Conservation (phyloP, 1,140 invertebrate species). For the Galleria mellonella region DNA sequence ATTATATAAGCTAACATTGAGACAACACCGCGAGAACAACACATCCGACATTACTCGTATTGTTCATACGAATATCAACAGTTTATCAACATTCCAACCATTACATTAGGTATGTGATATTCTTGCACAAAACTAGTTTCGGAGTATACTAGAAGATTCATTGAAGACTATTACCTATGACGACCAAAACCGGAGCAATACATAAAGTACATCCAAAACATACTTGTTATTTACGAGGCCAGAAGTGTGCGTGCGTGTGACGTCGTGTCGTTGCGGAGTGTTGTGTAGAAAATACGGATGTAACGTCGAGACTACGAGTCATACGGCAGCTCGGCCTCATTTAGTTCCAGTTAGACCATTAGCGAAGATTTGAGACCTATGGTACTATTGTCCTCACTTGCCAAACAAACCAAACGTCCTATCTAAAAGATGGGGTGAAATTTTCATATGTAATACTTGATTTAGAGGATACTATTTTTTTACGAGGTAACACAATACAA, state of each 20-base stretch:
- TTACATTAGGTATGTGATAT: slow-evolving; percentile 4
- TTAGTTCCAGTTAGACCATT: neutral
- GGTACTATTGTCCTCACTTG: too few relatives aligned
- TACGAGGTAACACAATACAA: too few relatives aligned
- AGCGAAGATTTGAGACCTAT: neutral
- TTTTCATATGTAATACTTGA: too few relatives aligned
- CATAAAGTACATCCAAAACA: slow-evolving; percentile 24
- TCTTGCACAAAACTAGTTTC: slow-evolving; percentile 22
- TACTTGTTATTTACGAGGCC: slow-evolving; percentile 58
- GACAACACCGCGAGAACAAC: too few relatives aligned
- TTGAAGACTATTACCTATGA: slow-evolving; percentile 32
- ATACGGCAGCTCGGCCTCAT: neutral
- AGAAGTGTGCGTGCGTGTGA: slow-evolving; percentile 41
- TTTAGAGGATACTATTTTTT: too few relatives aligned
- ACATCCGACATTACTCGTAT: too few relatives aligned
- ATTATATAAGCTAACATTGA: too few relatives aligned
- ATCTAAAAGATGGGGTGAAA: too few relatives aligned
- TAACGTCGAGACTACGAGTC: neutral
- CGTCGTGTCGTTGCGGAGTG: slow-evolving; percentile 50
- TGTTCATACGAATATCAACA: too few relatives aligned
- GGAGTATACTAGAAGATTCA: slow-evolving; percentile 29
- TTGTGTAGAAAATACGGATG: slow-evolving; percentile 45
- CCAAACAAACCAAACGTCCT: too few relatives aligned
- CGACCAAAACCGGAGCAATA: too few relatives aligned
- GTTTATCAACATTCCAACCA: too few relatives aligned